Conservation (phyloP, 2,888 invertebrate species). For the Xylophagus ater region DNA sequence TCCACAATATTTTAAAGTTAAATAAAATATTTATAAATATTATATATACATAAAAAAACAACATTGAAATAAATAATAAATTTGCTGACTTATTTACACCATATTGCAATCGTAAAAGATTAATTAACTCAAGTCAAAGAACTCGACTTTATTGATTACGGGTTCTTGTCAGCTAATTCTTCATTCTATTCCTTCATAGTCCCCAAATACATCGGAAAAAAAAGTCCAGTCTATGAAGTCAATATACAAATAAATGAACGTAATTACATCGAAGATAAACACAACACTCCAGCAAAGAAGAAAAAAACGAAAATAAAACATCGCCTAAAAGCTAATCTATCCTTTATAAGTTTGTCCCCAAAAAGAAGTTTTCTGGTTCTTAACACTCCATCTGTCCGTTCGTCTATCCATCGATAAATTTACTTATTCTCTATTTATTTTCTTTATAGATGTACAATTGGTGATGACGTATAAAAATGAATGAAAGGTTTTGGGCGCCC, state of each 20-base stretch:
- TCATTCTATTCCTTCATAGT: conserved; percentile 16
- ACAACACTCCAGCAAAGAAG: conserved; percentile 15
- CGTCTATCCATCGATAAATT: background rate
- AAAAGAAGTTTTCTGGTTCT: background rate
- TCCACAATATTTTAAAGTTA: too few relatives aligned
- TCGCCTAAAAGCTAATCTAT: background rate
- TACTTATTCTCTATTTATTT: too few relatives aligned
- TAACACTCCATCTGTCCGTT: background rate
- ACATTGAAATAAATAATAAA: too few relatives aligned
- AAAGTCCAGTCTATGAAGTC: conserved; percentile 21
- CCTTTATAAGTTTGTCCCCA: background rate
- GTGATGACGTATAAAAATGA: too few relatives aligned
- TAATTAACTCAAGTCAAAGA: conserved; percentile 8
- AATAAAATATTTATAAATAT: too few relatives aligned
- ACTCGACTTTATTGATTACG: conserved; percentile 19
- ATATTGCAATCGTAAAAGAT: too few relatives aligned
- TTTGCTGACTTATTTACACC: too few relatives aligned
- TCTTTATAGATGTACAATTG: too few relatives aligned
- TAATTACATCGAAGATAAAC: conserved; percentile 25
- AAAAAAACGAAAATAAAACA: background rate
- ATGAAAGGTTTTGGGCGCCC: too few relatives aligned
- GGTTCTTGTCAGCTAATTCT: conserved; percentile 23
- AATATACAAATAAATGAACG: conserved; percentile 24
- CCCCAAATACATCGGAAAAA: background rate
- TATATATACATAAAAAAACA: too few relatives aligned